Evolutionary conservation across 1,140 invertebrate genomes (phyloP), one percentile per base, ranked within the genome.

Genomic region (Mylabris phalerata): DNA sequence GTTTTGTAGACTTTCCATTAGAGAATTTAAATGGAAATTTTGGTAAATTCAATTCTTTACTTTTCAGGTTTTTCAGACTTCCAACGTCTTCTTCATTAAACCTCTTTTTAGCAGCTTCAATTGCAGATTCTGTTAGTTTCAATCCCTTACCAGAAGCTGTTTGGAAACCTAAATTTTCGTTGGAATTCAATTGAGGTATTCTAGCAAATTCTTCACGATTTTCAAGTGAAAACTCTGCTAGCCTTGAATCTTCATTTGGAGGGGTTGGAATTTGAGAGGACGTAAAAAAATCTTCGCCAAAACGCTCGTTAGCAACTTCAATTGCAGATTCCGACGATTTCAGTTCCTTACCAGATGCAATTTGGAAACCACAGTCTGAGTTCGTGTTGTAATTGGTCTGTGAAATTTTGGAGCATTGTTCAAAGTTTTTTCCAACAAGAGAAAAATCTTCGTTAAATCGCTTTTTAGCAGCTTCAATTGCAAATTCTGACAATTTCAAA

Each of bases 401-500:
- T 19, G 19, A 19, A 19, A 19, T 19, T 19, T 19, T 19, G 19
- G 19, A 19, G 19, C 1, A 19, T 2, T 19, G 19, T 19, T 19
- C 19, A 19, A 19, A 19, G 19, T 19, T 19, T 19, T 19, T 19
- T 19, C 1, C 19, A 2, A 19, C 1, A 19, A 32, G 32, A 7
- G 32, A 3, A 7, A 32, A 32, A 4, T 26, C 25, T 57, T 49
- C n/a, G 24, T 42, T 49, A 4, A 58, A 39, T 46, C 50, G 43
- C 52, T 57, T 63, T 1, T 32, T 32, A 32, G 66, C 64, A 26
- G 32, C 63, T 4, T 62, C 60, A 7, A 67, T 41, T 10, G 42
- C 51, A n/a, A 19, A 45, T 42, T 55, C 39, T 42, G 58, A 57
- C 5, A 68, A 58, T 9, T 47, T 58, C 7, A 47, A 38, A 26